Percentiles rank a stretch among this genome's conserved stretches.
Evolutionary conservation across 2,888 invertebrate genomes (phyloP).

Genomic region (Leucoptera coffeella): DNA sequence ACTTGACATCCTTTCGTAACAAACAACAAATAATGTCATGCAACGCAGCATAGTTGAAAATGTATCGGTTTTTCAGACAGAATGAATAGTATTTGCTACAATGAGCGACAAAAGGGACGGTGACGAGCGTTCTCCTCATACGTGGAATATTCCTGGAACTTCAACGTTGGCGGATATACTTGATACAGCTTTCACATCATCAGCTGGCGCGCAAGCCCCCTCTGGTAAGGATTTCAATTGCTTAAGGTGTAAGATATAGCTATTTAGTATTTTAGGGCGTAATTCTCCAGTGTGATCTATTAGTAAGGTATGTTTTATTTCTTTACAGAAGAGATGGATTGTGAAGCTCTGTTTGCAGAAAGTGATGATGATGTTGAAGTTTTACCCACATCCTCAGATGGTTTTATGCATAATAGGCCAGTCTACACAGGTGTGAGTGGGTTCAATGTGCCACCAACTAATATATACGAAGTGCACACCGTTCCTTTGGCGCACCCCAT

Average conservation of each 20-base stretch:
- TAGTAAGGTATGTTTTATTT: conserved; percentile 8
- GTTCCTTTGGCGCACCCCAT: conserved; percentile 20
- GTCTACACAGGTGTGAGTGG: conserved; percentile 18
- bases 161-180: conserved; percentile 58
- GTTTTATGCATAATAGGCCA: conserved; percentile 4
- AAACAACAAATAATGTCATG: too few relatives aligned
- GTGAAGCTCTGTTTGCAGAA: conserved; percentile 58
- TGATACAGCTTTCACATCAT: conserved; percentile 58
- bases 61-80: too few relatives aligned
- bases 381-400: conserved; percentile 12
- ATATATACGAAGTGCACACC: conserved; percentile 22
- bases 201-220: too few relatives aligned
- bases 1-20: too few relatives aligned
- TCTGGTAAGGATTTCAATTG: background rate
- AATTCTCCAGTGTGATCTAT: conserved; percentile 1
- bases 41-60: too few relatives aligned
- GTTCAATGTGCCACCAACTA: conserved; percentile 26
- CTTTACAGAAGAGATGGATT: conserved; percentile 57
- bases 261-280: background rate
- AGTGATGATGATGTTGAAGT: conserved; percentile 58
- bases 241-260: background rate
- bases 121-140: conserved; percentile 24
- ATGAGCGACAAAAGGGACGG: conserved; percentile 38
- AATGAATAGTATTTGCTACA: too few relatives aligned
- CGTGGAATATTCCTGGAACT: conserved; percentile 40